Base-by-base conservation (phyloP, 1,140 invertebrate species). In the Mactra quadrangularis region DNA sequence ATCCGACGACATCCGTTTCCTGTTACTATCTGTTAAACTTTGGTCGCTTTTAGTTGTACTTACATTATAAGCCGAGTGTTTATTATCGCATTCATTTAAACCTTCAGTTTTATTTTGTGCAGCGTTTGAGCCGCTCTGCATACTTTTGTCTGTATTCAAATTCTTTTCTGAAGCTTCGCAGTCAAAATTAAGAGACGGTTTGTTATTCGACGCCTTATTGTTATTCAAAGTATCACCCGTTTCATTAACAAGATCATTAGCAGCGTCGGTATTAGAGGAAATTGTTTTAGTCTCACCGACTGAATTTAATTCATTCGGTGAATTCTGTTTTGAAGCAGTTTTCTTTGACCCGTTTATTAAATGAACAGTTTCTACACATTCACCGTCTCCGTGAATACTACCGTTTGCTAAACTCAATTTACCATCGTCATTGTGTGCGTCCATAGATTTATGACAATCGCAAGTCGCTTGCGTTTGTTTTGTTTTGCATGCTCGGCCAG, bases 381-480 rank as follows among this genome's bases (percentile, higher is more conserved):
- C 22, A 0, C 35, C 41, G 19, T 47, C 74, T 29, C 19, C 45
- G 13, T 77, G 74, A 25, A 41, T 15, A 3, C 50, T 53, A 47
- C 64, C 64, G 22, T 68, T 68, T 19, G 11, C 22, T 31, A 31
- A 13, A 33, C 17, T 17, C 6, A n/a, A 52, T 52, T 52, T 62
- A 31, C 27, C 38, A 15, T 52, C 29, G 22, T 52, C 74, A 27
- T 22, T 25, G n/a, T 29, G 19, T n/a, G n/a, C 31, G 13, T 19
- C 45, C 25, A 60, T 25, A 22, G 59, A 52, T 22, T 64, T 74
- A 55, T 57, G 31, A 38, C 50, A 66, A 3, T 82, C 79, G 50
- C 59, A 66, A n/a, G 52, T 53, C 11, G 57, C 50, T 25, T 75
- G 70, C 13, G 68, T 74, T 19, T 75, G 70, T 25, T 66, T 74